Evolutionary conservation across 2,113 vertebrate species (phyloP).

Genomic region (Irena cyanogastra): DNA sequence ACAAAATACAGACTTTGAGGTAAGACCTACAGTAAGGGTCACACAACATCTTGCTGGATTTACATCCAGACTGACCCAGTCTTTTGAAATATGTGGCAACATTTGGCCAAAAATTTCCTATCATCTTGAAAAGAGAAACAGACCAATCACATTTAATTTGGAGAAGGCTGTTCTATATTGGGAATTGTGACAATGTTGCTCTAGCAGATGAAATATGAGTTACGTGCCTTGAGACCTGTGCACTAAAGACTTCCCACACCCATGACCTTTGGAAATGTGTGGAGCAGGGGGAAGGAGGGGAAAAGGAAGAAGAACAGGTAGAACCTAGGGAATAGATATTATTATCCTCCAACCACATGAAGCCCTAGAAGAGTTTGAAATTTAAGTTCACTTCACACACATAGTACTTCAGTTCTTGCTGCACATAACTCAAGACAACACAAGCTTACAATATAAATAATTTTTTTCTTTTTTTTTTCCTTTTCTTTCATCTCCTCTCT

Average conservation of each 20-base stretch:
- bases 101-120: background rate
- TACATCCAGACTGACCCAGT: background rate
- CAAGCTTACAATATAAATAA: background rate
- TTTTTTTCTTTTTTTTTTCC: background rate
- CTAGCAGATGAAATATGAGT: background rate
- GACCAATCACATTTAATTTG: background rate
- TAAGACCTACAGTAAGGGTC: background rate
- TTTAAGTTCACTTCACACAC: background rate
- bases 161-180: background rate
- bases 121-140: background rate
- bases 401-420: background rate
- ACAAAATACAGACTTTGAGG: background rate
- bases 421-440: background rate
- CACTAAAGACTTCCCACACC: background rate
- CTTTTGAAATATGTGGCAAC: background rate
- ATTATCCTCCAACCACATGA: background rate
- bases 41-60: background rate
- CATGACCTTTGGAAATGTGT: background rate
- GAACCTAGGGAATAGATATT: background rate
- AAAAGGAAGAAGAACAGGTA: slow-evolving; percentile 39
- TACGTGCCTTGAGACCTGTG: background rate
- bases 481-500: background rate
- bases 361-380: background rate
- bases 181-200: background rate
- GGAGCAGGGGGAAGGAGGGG: background rate